Percentiles rank a stretch among this genome's conserved stretches.
Conservation (phyloP, 2,113 vertebrate species). For the Apteryx mantelli region DNA sequence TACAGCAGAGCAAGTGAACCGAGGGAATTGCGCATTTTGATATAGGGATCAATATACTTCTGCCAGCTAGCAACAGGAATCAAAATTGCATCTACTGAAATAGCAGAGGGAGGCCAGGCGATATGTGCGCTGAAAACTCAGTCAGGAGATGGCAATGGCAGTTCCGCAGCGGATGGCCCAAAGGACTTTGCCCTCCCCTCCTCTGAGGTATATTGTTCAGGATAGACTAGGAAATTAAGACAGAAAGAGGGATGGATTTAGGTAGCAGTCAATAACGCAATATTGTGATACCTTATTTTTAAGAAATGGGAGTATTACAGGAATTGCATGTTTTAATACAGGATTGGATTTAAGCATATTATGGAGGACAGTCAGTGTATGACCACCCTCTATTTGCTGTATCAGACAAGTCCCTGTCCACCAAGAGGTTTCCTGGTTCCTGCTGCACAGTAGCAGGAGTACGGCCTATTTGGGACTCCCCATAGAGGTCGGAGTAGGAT, state of each 20-base stretch:
- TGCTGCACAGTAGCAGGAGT: background rate
- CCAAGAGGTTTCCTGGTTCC: background rate
- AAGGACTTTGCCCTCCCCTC: background rate
- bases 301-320: background rate
- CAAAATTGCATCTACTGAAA: background rate
- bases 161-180: fast-evolving
- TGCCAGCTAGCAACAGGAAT: background rate
- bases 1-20: background rate
- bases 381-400: fast-evolving
- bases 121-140: background rate
- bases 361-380: background rate
- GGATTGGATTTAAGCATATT: background rate
- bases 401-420: background rate
- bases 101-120: background rate
- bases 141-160: background rate
- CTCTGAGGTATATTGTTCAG: background rate
- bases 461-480: background rate
- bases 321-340: background rate
- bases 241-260: background rate
- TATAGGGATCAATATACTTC: background rate
- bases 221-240: background rate
- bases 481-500: fast-evolving
- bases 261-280: background rate
- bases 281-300: background rate
- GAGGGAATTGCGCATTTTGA: background rate